Base-by-base conservation (phyloP, 2,888 invertebrate species). In the Lepidocyrtoides sp. region DNA sequence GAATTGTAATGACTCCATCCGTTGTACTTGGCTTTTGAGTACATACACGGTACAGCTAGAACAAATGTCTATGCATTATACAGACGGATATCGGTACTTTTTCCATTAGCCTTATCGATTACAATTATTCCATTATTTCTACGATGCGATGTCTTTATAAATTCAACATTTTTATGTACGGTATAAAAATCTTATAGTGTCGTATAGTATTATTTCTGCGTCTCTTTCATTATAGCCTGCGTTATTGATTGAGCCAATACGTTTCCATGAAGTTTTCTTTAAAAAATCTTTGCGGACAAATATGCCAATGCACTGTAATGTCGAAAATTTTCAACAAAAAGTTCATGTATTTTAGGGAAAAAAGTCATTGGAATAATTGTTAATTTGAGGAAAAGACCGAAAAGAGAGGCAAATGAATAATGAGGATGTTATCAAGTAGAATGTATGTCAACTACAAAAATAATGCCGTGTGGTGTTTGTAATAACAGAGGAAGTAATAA, bases 21-120 rank as follows among this genome's bases (percentile, higher is more conserved):
- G n/a, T n/a, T n/a, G n/a, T n/a, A n/a, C n/a, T 48, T 60, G 26
- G 14, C 48, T n/a, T 77, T 48, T 51, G 81, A 89, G 91, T 91
- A 92, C 91, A 93, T 57, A 91, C 89, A 82, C 86, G 81, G 91
- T 92, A 93, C 92, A 93, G 93, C 93, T 93, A 92, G 93, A 92
- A 93, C 93, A 93, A 93, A 92, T 92, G 57, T 91, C 89, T 90
- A 91, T 91, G 93, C 91, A 91, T 91, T n/a, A n/a, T n/a, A n/a
- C n/a, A n/a, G n/a, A n/a, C n/a, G n/a, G n/a, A n/a, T n/a, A 36
- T 8, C 3, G 36, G n/a, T n/a, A n/a, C n/a, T n/a, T n/a, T n/a
- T n/a, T n/a, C 8, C 36, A 36, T 36, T 36, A 36, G 48, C 17
- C 2, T 4, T 7, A 51, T 51, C 4, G 1, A 51, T 51, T 51